These are phyloP conservation scores for Agonum fuliginosum DNA, from an alignment of 2,888 invertebrate species.

Conservation along the genomic window DNA sequence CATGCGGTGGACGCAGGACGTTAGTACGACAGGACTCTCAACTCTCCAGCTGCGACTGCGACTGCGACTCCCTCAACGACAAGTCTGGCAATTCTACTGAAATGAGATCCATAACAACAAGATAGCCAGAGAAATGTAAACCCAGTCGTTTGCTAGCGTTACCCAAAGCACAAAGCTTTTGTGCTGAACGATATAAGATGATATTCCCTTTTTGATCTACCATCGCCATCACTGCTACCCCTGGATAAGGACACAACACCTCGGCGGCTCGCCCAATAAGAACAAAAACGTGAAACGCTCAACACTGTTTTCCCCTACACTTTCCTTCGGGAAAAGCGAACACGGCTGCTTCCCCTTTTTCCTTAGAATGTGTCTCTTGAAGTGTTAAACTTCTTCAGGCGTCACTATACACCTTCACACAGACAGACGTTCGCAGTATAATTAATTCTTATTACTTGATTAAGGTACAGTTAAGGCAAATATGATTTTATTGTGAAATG, in stretches of 20 bases:
- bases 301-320: not conserved
- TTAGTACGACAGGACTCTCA: not conserved
- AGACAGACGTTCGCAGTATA: no score
- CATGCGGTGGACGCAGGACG: slow-evolving; percentile 2
- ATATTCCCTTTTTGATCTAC: slow-evolving; percentile 64
- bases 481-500: no score
- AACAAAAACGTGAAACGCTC: not conserved
- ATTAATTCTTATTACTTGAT: no score
- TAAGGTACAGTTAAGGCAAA: no score
- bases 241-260: slow-evolving; percentile 51
- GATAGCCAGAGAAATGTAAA: slow-evolving; percentile 67
- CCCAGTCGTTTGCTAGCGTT: slow-evolving; percentile 67
- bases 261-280: slow-evolving; percentile 18
- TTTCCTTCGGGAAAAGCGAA: no score
- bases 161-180: slow-evolving; percentile 67
- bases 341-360: no score
- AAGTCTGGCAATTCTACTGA: slow-evolving; percentile 69
- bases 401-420: not conserved
- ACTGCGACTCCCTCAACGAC: slow-evolving; percentile 67
- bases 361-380: no score
- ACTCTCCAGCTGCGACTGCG: not conserved
- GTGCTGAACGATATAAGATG: slow-evolving; percentile 66
- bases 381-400: no score
- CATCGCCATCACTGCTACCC: slow-evolving; percentile 49
- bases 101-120: slow-evolving; percentile 69